Evolutionary conservation across 2,797 vertebrate species (phyloP).

Genomic region (Masticophis lateralis): DNA sequence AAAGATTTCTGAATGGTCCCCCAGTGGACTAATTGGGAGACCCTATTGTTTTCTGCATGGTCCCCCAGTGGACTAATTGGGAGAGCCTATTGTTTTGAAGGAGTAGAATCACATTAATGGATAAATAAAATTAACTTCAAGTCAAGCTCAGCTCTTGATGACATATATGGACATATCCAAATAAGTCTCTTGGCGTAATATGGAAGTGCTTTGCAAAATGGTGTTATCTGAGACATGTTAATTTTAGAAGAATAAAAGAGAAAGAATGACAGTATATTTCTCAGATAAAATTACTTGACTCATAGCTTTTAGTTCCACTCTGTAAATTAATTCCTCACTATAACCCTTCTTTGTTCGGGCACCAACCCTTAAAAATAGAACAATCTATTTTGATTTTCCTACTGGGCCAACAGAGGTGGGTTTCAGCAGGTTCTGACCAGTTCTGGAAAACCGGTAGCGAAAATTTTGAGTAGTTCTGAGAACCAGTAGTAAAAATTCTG

Average conservation of each 20-base stretch:
- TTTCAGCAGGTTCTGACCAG: no score
- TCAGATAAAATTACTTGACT: background rate
- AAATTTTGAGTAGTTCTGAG: no score
- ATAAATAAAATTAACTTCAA: background rate
- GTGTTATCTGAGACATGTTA: background rate
- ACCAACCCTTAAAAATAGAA: conserved; percentile 42
- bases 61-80: no score
- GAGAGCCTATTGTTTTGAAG: background rate
- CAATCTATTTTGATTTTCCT: background rate
- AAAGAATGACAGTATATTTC: background rate
- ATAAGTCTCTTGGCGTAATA: background rate
- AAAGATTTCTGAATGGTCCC: background rate
- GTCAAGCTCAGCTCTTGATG: background rate
- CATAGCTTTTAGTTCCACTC: conserved; percentile 22
- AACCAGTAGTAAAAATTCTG: no score
- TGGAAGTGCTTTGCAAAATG: background rate
- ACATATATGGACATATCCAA: background rate
- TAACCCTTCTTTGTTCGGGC: conserved; percentile 31
- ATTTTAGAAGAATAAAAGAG: background rate
- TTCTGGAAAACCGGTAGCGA: no score
- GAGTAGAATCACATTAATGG: background rate
- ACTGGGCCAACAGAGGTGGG: background rate
- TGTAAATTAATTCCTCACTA: conserved; percentile 40
- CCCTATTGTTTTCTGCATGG: background rate
- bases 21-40: background rate